Base-by-base conservation (phyloP, 2,888 invertebrate species). In the Ommatoiulus sabulosus region DNA sequence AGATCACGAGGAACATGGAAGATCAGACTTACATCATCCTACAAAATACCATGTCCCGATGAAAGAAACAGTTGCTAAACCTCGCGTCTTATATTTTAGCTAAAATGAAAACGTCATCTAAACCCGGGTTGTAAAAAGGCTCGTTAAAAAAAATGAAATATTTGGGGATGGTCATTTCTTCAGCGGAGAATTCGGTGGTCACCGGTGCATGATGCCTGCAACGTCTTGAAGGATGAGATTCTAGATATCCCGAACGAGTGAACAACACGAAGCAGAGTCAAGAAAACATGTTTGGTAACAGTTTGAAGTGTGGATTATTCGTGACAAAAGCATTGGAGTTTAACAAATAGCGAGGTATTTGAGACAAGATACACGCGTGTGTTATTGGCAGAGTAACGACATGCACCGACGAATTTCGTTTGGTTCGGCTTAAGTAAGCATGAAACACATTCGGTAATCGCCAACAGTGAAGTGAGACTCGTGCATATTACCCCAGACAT, bases 401-500 rank as follows among this genome's bases (percentile, higher is more conserved):
- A 57, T 85, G 88, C 88, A 88, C 88, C 48, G 88, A 84, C 86
- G 88, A 86, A 86, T 86, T 87, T 88, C 88, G 88, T 85, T 57
- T 20, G 86, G 86, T 88, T 88, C 88, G 46, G 88, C 88, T 88
- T 87, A 88, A 63, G 86, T 35, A 88, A 88, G 88, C 88, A 44
- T 88, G 88, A 88, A 88, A 88, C 86, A 86, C 86, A 86, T 87
- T 87, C 57, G 57, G 57, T 87, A 87, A 87, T 86, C 48, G 86
- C 80, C 80, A 80, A 80, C 80, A 80, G 80, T 35, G 35, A 80
- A 80, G 80, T 80, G 80, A 80, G 80, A 80, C 80, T 80, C 35
- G 80, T 35, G 80, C 80, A 80, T 80, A 80, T 80, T 80, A 80
- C 35, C 12, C 52, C 35, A 80, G 80, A 80, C 80, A 80, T 80